phyloP scores from a whole-genome alignment of 2,888 invertebrate species.

The Automeris io region DNA sequence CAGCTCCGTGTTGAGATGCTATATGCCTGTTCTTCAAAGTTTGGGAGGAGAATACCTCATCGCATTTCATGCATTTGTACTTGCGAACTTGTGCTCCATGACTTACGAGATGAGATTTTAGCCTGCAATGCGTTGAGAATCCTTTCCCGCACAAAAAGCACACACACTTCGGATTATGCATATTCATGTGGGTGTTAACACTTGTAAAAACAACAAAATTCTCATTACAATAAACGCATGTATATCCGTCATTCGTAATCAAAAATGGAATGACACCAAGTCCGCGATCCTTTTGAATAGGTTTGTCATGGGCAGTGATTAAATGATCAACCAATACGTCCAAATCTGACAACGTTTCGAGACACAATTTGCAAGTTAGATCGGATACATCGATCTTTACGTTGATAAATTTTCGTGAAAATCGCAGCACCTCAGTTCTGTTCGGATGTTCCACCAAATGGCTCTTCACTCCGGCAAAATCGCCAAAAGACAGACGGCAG shows the following conservation, averaged over 20 bases:
- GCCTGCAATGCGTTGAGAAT: constrained; percentile 42
- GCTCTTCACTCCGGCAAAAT: constrained; percentile 41
- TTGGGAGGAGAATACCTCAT: constrained; percentile 36
- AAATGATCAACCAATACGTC: constrained; percentile 48
- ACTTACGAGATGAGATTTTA: constrained; percentile 45
- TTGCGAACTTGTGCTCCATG: constrained; percentile 31
- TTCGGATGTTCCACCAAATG: constrained; percentile 44
- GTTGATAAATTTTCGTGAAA: constrained; percentile 32
- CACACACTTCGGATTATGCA: constrained; percentile 59
- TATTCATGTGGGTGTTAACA: constrained; percentile 56
- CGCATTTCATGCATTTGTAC: constrained; percentile 48
- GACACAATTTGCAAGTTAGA: constrained; percentile 50
- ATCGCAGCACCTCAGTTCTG: constrained; percentile 39
- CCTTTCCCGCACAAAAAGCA: constrained; percentile 60
- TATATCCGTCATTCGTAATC: constrained; percentile 33
- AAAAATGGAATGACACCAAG: constrained; percentile 53
- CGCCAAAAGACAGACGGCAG: constrained; percentile 48
- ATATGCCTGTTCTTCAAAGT: constrained; percentile 42
- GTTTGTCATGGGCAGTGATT: constrained; percentile 37
- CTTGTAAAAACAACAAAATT: constrained; percentile 49
- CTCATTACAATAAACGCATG: constrained; percentile 45
- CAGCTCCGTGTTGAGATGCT: constrained; percentile 34
- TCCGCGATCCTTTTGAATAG: constrained; percentile 34
- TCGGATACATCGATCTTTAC: constrained; percentile 55
- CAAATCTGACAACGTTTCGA: constrained; percentile 27